Conservation (phyloP, 2,888 invertebrate species). For the Zygothrica quintamaculata region DNA sequence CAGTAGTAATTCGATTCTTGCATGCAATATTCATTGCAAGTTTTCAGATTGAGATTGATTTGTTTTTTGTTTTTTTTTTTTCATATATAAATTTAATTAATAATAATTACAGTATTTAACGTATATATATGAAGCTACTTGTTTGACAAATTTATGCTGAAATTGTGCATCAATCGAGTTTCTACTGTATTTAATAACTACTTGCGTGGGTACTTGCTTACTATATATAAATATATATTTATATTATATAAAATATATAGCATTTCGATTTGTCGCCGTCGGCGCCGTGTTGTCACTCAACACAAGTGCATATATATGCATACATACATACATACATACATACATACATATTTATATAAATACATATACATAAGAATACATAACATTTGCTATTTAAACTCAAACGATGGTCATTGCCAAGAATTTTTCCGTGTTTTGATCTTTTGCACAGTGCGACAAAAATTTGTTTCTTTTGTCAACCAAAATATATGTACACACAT, state of each 20-base stretch:
- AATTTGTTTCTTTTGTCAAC: slow-evolving; percentile 63
- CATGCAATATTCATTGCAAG: too few relatives aligned
- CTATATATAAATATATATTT: slow-evolving; percentile 5
- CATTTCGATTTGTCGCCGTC: slow-evolving; percentile 48
- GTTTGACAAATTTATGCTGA: too few relatives aligned
- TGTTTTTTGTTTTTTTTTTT: too few relatives aligned
- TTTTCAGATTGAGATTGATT: too few relatives aligned
- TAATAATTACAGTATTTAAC: too few relatives aligned
- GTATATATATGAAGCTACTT: too few relatives aligned
- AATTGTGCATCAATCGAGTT: too few relatives aligned
- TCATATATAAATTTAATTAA: too few relatives aligned
- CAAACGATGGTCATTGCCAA: slow-evolving; percentile 78
- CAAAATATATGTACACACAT: slow-evolving; percentile 21
- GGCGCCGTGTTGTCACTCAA: slow-evolving; percentile 72
- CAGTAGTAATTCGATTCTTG: too few relatives aligned
- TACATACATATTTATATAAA: slow-evolving; percentile 13
- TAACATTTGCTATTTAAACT: slow-evolving; percentile 75
- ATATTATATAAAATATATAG: slow-evolving; percentile 6
- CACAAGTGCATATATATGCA: slow-evolving; percentile 52
- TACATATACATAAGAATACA: slow-evolving; percentile 34
- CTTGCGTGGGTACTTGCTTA: slow-evolving; percentile 14
- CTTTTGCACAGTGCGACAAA: slow-evolving; percentile 64
- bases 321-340: slow-evolving; percentile 15
- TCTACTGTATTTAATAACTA: not conserved
- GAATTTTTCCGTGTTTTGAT: slow-evolving; percentile 81